Percentiles rank a stretch among this genome's conserved stretches.
Conservation (phyloP, 2,888 invertebrate genomes). For the Cabera pusaria region DNA sequence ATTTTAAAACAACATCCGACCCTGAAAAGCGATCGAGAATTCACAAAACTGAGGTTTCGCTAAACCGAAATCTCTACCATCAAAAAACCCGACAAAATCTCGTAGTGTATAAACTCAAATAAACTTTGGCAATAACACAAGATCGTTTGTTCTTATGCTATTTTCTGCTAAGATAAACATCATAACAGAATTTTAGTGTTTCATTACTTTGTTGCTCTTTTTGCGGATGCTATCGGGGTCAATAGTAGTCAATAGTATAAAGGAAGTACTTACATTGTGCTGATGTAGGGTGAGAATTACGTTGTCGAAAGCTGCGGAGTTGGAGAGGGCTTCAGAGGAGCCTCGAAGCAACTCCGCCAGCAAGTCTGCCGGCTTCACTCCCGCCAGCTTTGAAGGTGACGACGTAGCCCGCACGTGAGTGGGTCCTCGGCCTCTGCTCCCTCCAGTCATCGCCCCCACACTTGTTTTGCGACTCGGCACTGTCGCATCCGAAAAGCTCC, state of each 20-base stretch:
- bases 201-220: slow-evolving; percentile 55
- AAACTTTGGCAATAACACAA: slow-evolving; percentile 64
- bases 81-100: slow-evolving; percentile 41
- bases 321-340: slow-evolving; percentile 90
- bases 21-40: slow-evolving; percentile 64
- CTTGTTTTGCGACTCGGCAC: slow-evolving; percentile 85
- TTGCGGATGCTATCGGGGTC: slow-evolving; percentile 51
- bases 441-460: slow-evolving; percentile 76
- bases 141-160: slow-evolving; percentile 59
- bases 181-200: slow-evolving; percentile 58
- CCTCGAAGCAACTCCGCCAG: slow-evolving; percentile 90
- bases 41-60: slow-evolving; percentile 42
- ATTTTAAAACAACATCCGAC: slow-evolving; percentile 55
- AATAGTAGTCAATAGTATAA: slow-evolving; percentile 43
- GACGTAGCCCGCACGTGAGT: slow-evolving; percentile 90
- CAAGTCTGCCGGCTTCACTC: slow-evolving; percentile 83
- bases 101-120: slow-evolving; percentile 55
- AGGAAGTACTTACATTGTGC: slow-evolving; percentile 71
- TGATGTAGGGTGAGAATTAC: slow-evolving; percentile 77
- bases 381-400: slow-evolving; percentile 90
- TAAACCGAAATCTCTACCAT: slow-evolving; percentile 35
- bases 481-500: slow-evolving; percentile 73
- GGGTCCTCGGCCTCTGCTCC: slow-evolving; percentile 72
- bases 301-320: slow-evolving; percentile 80
- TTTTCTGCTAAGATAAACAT: slow-evolving; percentile 67